Evolutionary conservation across 2,797 vertebrate species (phyloP).

Genomic region (Pangasius krempfi): DNA sequence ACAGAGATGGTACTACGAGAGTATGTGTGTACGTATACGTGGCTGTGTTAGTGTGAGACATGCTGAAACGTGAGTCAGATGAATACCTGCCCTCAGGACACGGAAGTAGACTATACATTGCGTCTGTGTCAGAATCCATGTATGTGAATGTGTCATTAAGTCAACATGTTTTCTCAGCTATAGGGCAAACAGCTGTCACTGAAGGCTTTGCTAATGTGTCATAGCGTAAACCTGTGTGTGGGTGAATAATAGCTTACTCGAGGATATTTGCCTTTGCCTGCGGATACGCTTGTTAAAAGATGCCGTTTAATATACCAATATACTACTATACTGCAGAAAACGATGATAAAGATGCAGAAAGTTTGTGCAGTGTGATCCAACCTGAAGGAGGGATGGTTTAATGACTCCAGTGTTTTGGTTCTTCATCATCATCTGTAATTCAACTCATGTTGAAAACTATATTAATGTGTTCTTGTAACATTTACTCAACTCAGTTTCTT

Average conservation of each 20-base stretch:
- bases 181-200: conserved; percentile 15
- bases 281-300: background rate
- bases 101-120: conserved; percentile 20
- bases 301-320: too few relatives aligned
- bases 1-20: background rate
- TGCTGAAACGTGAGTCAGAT: background rate
- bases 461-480: background rate
- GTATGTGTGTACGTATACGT: background rate
- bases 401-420: background rate
- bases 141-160: conserved; percentile 15
- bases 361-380: background rate
- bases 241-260: background rate
- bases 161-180: background rate
- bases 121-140: background rate
- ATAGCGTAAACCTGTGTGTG: background rate
- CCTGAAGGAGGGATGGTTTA: background rate
- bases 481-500: background rate
- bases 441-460: background rate
- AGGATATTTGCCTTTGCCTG: background rate
- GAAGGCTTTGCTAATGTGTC: conserved; percentile 22
- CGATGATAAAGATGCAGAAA: background rate
- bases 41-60: background rate
- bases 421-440: background rate
- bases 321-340: background rate
- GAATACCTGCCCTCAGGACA: conserved; percentile 23